Evolutionary conservation across 1,140 invertebrate genomes (phyloP), one percentile per base, ranked within the genome.

Genomic region (Macrosteles quadrilineatus): DNA sequence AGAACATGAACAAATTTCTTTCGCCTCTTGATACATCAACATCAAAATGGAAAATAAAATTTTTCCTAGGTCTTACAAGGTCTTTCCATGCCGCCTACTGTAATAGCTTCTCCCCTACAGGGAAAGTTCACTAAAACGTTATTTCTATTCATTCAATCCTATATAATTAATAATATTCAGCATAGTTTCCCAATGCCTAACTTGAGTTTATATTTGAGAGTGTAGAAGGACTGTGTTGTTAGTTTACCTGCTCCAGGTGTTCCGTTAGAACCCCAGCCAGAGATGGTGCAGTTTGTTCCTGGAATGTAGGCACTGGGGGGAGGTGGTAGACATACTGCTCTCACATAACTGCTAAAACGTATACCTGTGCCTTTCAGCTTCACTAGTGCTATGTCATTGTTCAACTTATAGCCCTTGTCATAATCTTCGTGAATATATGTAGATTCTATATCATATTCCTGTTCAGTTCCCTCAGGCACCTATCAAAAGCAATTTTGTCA

Each of bases 321-420:
- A 0, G 83, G 74, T 9, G 91, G 90, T 53, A 94, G 78, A 76
- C 92, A 94, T 68, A 91, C 88, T 0, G 91, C 89, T 79, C 91
- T 89, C 0, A 93, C 85, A 73, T 88, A 84, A 57, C 86, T 82
- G 70, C 84, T 87, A 63, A 93, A 86, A 45, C 79, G 81, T 4
- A 93, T 84, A 0, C 88, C 87, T 0, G 76, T 78, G 0, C 85
- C 85, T 77, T 90, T 88, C 4, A 93, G 77, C 71, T 88, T 84
- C 2, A 92, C 82, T 59, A 93, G 59, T 0, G 90, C 90, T 47
- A 93, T 88, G 73, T 93, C 91, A 75, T 91, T 89, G 75, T 91
- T 91, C 80, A 90, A 86, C 43, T 85, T 85, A 2, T 83, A 82
- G 0, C 83, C 85, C 72, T 88, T 83, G 12, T 87, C 83, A 76